These are phyloP conservation scores for Lagodon rhomboides DNA, from an alignment of 2,797 vertebrate species.

Conservation along the genomic window DNA sequence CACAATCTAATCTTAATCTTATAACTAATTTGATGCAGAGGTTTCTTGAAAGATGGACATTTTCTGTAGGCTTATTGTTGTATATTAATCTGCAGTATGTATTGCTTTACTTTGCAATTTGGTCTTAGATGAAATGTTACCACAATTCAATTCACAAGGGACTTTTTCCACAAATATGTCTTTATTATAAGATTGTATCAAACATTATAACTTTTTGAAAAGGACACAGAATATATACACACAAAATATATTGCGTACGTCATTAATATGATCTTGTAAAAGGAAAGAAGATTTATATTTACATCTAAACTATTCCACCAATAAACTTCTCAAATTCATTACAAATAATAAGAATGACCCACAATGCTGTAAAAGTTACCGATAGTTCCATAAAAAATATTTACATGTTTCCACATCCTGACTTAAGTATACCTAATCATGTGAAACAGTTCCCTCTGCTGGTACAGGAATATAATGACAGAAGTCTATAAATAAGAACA, in stretches of 20 bases:
- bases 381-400: background rate
- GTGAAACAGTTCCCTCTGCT: slow-evolving; percentile 20
- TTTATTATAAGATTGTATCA: no score
- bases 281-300: background rate
- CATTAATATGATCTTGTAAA: no score
- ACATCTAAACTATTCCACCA: background rate
- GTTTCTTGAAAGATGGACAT: background rate
- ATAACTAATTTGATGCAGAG: background rate
- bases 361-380: background rate
- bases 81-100: no score
- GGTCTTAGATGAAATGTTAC: background rate
- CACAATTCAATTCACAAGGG: background rate
- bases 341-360: background rate
- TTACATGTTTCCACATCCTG: background rate
- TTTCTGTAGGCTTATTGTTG: background rate
- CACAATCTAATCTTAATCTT: no score
- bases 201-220: no score
- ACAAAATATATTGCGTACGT: no score
- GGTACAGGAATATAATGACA: background rate
- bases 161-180: no score
- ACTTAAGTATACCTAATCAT: background rate
- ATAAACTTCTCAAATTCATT: background rate
- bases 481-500: no score
- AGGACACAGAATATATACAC: no score
- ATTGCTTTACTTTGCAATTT: background rate